These are phyloP conservation scores for Parazoanthus atlanticus DNA, from an alignment of 92 coral and sea anemone species.

Conservation along the genomic window DNA sequence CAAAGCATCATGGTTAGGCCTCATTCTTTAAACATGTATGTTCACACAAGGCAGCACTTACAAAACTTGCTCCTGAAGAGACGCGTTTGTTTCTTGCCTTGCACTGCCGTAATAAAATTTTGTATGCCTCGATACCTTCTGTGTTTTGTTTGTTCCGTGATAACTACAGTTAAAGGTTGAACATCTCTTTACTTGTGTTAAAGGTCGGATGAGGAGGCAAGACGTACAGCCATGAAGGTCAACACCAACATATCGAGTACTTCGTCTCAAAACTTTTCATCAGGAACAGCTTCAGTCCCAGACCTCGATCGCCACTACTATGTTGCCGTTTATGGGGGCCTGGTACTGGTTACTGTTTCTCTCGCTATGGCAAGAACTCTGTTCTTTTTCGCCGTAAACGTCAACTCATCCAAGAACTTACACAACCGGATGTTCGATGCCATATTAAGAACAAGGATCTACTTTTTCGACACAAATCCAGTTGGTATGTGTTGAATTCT, in stretches of 20 bases:
- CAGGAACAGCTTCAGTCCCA: not conserved
- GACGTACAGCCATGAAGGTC: not conserved
- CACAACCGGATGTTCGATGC: constrained; percentile 85
- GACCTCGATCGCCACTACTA: constrained; percentile 52
- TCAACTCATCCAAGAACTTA: constrained; percentile 69
- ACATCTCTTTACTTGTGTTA: not conserved
- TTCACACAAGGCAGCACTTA: no score
- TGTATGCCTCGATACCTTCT: no score
- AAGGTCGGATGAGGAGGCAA: constrained; percentile 36
- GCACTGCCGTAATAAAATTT: no score
- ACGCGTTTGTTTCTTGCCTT: no score
- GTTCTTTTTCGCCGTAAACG: constrained; percentile 68
- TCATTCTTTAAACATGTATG: no score
- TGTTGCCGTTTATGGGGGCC: constrained; percentile 71
- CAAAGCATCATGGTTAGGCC: no score
- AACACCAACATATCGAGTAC: not conserved
- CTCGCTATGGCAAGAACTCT: constrained; percentile 67
- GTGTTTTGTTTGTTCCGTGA: no score
- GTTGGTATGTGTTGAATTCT: constrained; percentile 47
- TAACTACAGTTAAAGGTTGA: no score
- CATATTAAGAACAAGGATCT: constrained; percentile 74
- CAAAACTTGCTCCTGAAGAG: no score
- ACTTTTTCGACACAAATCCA: constrained; percentile 97
- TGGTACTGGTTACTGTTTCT: constrained; percentile 60
- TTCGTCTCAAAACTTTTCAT: constrained; percentile 15